Conservation (phyloP, 2,888 invertebrate genomes). For the Ptychoptera albimana region DNA sequence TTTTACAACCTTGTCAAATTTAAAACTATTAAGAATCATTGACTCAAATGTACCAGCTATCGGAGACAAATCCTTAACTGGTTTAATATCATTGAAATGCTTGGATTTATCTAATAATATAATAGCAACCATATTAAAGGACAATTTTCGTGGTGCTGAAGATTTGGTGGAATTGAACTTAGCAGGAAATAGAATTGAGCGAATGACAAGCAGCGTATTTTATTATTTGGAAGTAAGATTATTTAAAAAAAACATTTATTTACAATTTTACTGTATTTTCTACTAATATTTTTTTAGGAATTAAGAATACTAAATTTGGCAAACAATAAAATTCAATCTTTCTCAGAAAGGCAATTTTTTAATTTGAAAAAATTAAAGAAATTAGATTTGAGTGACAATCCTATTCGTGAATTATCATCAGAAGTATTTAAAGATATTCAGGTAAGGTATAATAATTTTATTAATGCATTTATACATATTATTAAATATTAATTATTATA, state of each 20-base stretch:
- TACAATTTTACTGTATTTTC: background rate
- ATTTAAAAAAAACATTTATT: background rate
- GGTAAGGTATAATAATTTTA: slow-evolving; percentile 25
- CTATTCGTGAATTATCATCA: slow-evolving; percentile 53
- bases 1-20: slow-evolving; percentile 38
- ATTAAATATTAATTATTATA: slow-evolving; percentile 29
- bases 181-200: slow-evolving; percentile 55
- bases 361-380: slow-evolving; percentile 53
- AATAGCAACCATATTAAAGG: slow-evolving; percentile 48
- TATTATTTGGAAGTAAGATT: slow-evolving; percentile 39
- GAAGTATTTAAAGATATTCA: slow-evolving; percentile 61
- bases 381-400: slow-evolving; percentile 62
- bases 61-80: slow-evolving; percentile 68
- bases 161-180: slow-evolving; percentile 54
- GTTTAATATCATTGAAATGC: slow-evolving; percentile 40
- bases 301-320: slow-evolving; percentile 45
- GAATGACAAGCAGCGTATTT: slow-evolving; percentile 61
- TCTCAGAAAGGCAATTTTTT: slow-evolving; percentile 57
- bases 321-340: slow-evolving; percentile 46
- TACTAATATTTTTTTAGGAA: slow-evolving; percentile 25
- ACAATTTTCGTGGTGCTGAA: slow-evolving; percentile 62
- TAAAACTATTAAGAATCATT: slow-evolving; percentile 55
- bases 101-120: slow-evolving; percentile 56
- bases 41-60: slow-evolving; percentile 61
- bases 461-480: background rate